Evolutionary conservation across 2,797 vertebrate genomes (phyloP).

Genomic region (Rhinichthys osculus): DNA sequence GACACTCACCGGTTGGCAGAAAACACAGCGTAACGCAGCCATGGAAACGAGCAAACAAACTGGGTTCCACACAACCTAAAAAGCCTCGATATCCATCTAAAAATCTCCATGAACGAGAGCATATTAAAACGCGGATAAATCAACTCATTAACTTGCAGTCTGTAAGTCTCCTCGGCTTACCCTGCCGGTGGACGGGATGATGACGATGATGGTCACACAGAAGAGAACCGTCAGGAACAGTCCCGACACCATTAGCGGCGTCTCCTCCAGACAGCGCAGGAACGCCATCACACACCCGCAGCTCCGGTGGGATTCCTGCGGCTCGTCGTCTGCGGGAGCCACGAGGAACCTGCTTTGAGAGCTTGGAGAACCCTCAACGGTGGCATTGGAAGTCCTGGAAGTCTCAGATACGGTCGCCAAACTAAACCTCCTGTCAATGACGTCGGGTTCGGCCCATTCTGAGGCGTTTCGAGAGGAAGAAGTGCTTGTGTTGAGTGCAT

Average conservation of each 20-base stretch:
- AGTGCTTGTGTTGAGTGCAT: not conserved
- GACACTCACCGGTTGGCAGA: no score
- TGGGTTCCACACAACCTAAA: no score
- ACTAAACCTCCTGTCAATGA: not conserved
- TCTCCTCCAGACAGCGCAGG: conserved; percentile 78
- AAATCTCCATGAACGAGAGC: no score
- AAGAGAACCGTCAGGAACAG: conserved; percentile 77
- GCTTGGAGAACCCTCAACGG: not conserved
- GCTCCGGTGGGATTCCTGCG: not conserved
- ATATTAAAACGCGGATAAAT: no score
- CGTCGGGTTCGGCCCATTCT: not conserved
- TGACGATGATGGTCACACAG: conserved; percentile 76
- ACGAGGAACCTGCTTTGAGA: not conserved
- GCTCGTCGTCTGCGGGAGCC: not conserved
- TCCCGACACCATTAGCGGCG: conserved; percentile 77
- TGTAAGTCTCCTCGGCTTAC: conserved; percentile 64
- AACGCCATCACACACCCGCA: conserved; percentile 69
- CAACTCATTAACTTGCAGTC: no score
- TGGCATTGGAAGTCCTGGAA: not conserved
- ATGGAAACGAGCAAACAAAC: no score
- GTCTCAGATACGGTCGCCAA: not conserved
- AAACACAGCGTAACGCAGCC: no score
- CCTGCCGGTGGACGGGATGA: conserved; percentile 71
- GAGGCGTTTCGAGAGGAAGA: not conserved
- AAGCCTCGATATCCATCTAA: no score